Base-by-base conservation (phyloP, 2,113 vertebrate genomes). In the Caracal caracal region DNA sequence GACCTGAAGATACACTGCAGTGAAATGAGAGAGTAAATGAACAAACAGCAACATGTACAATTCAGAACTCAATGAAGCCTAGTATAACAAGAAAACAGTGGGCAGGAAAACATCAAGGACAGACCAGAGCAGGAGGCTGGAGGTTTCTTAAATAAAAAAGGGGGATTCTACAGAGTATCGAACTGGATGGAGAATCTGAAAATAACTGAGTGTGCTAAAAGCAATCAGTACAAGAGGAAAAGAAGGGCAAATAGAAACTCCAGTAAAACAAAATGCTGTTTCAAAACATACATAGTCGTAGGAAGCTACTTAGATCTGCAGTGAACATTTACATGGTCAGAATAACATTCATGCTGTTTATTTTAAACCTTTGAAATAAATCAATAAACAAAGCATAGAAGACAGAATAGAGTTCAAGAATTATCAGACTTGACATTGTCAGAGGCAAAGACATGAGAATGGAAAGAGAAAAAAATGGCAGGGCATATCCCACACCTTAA, bases 341-440 rank as follows among this genome's bases (percentile, higher is more conserved):
- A 82, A 13, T 12, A 56, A 78, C 10, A 37, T 53, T 61, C 53
- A 70, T 11, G 17, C 75, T 59, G 19, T 85, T 92, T 92, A 78
- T 63, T 96, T 81, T 63, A 70, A 80, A 82, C 40, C 63, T 90
- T 93, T 11, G 53, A 65, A 70, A 87, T 35, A 43, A 80, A 53
- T 28, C 81, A 92, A 56, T 71, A 92, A 81, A 86, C 68, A 92
- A 93, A 80, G 22, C 33, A 91, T 53, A 70, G 47, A 86, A 90
- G n/a, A 84, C 19, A 88, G 61, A 71, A 84, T 2, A 93, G 87
- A 95, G 63, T 84, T 90, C 63, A 87, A 83, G 43, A 85, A 83
- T 33, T 17, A 71, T 75, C 68, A 88, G 63, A 90, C 86, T n/a
- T 93, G 80, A 92, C 56, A 43, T 8, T 61, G 26, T 88, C 59